Evolutionary conservation across 2,797 vertebrate species (phyloP), one percentile per base, ranked within the genome.

Genomic region (Pantherophis vulpinus): DNA sequence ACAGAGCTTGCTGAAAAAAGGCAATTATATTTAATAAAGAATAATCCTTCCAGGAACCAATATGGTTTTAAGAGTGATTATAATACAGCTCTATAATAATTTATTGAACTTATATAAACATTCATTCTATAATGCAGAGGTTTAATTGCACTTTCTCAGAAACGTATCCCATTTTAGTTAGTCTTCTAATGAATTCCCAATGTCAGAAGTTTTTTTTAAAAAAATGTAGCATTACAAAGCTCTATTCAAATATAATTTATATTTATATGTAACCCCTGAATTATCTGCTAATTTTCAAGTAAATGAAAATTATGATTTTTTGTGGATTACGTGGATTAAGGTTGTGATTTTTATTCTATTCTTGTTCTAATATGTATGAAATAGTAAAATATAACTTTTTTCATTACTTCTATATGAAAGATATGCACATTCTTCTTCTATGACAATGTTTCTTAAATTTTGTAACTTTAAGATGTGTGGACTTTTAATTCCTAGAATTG

Each of bases 11-110:
- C 87, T 95, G 92, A 95, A 95, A 95, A 95, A 95, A 94, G 90
- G 51, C 58, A 94, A 86, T 97, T 93, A 93, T 89, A 92, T 95
- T 96, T 96, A 96, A 94, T 94, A 95, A 94, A 83, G 95, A 96
- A 95, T 95, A 94, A 96, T 95, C 87, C 90, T 96, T 96, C n/a
- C 63, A 95, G 88, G 61, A 96, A 89, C 90, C 93, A 95, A 95
- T 96, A 87, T 54, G 93, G 90, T 88, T 95, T 94, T 95, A 95
- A 95, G 58, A 93, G 60, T 95, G 92, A 94, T 95, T 96, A 95
- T 94, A 93, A 29, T 63, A 92, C 93, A 83, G 55, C 59, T 96
- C 86, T 93, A 55, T 90, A 94, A 32, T 93, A 94, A 66, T 90
- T 94, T 92, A 56, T 93, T 95, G 86, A 95, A 95, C 37, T 95